These are phyloP conservation scores for Chydorus sphaericus DNA, from an alignment of 2,888 invertebrate species.

Conservation along the genomic window DNA sequence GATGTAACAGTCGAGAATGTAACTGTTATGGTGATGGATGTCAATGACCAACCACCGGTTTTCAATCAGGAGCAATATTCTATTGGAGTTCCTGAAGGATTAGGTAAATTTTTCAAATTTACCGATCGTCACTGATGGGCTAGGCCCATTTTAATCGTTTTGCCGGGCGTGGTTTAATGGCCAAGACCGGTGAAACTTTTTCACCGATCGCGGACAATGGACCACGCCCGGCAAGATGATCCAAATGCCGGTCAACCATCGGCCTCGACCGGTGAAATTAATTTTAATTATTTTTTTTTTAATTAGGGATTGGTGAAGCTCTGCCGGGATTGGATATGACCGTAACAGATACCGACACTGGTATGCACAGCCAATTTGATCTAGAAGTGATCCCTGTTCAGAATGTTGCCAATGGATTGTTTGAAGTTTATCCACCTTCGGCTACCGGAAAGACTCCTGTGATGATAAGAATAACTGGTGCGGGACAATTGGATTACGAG, in stretches of 20 bases:
- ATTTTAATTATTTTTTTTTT: neutral
- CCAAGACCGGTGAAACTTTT: too few species aligned
- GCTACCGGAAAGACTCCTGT: conserved; percentile 60
- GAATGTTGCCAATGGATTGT: conserved; percentile 40
- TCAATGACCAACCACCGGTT: conserved; percentile 56
- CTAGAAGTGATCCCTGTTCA: conserved; percentile 43
- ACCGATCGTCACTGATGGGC: too few species aligned
- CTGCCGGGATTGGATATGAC: conserved; percentile 50
- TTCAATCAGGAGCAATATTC: conserved; percentile 51
- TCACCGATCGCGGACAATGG: too few species aligned
- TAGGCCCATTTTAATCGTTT: too few species aligned
- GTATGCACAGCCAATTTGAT: conserved; percentile 53
- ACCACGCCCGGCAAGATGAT: too few species aligned
- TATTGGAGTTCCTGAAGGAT: conserved; percentile 59
- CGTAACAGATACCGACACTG: conserved; percentile 55
- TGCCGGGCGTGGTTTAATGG: too few species aligned
- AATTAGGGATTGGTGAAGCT: conserved; percentile 27
- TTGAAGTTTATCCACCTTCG: conserved; percentile 46
- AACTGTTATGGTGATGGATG: conserved; percentile 62
- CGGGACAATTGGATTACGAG: conserved; percentile 53
- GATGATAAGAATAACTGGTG: conserved; percentile 51
- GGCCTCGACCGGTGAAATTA: too few species aligned
- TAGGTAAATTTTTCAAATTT: conserved; percentile 33
- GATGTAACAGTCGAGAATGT: conserved; percentile 51
- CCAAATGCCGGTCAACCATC: too few species aligned